These are phyloP conservation scores for Tipula vernalis DNA, from an alignment of 2,888 invertebrate genomes.

Conservation along the genomic window DNA sequence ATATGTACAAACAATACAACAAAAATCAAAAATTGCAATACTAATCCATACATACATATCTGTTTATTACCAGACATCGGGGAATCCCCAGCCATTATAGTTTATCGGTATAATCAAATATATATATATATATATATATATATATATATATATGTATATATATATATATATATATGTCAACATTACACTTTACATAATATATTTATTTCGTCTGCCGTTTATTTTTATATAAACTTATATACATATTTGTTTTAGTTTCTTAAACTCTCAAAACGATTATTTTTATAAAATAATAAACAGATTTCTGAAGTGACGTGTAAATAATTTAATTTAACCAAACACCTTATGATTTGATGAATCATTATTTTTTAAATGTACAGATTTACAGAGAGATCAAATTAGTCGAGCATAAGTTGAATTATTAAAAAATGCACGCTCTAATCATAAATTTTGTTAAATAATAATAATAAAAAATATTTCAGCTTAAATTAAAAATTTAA, in stretches of 20 bases:
- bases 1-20: not conserved
- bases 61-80: not conserved
- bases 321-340: not conserved
- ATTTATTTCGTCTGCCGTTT: not conserved
- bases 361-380: not conserved
- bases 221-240: not conserved
- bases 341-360: not conserved
- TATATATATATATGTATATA: too few relatives aligned
- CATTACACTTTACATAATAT: not conserved
- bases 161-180: not conserved
- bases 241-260: not conserved
- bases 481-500: not conserved
- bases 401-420: not conserved
- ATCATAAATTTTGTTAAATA: not conserved
- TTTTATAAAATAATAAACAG: not conserved
- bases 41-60: not conserved
- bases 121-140: too few relatives aligned
- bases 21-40: too few relatives aligned
- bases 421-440: not conserved
- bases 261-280: not conserved
- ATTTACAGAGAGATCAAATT: not conserved
- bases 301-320: not conserved
- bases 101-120: not conserved
- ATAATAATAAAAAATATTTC: not conserved
- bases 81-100: not conserved